Evolutionary conservation across 1,140 invertebrate genomes (phyloP), one percentile per base, ranked within the genome.

Genomic region (Diorhabda sublineata): DNA sequence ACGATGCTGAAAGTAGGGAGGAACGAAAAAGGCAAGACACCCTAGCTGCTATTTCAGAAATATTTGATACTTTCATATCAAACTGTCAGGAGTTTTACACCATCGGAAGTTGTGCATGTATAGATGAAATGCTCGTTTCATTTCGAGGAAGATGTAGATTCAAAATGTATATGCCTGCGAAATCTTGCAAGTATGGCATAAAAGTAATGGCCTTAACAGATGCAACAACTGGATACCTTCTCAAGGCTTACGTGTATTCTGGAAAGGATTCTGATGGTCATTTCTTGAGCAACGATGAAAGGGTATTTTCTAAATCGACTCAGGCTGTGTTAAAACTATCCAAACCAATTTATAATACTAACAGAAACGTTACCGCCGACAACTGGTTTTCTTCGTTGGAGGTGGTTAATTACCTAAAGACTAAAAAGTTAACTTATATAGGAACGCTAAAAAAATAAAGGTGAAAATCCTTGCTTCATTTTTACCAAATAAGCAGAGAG

Each of bases 331-430:
- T 76, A 45, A 61, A 78, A 64, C 67, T 82, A 7, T 56, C 64
- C 2, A 74, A 75, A 71, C 67, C 69, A 66, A 75, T 80, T 41
- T 64, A 75, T 2, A 66, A 75, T 2, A 66, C 74, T 6, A 77
- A 81, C 52, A 62, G 77, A 42, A 82, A 82, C 61, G 64, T 83
- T 0, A 83, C 78, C 2, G 71, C 71, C 4, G 81, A 82, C 59
- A 82, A 83, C 57, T 82, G 78, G 77, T 83, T 80, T 73, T 72
- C 71, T 43, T 74, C 71, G 45, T 69, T 75, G 44, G 70, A 74
- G 71, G 66, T 77, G 26, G 62, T 67, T 47, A 60, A 77, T 45
- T 42, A 65, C 4, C 62, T 79, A 42, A 6, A 47, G 64, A 67
- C 71, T 7, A 65, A 80, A 42, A 70, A 71, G 45, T 68, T 80